Evolutionary conservation across 2,888 invertebrate genomes (phyloP), one percentile per base, ranked within the genome.

Genomic region (Brachynemurus nebulosus): DNA sequence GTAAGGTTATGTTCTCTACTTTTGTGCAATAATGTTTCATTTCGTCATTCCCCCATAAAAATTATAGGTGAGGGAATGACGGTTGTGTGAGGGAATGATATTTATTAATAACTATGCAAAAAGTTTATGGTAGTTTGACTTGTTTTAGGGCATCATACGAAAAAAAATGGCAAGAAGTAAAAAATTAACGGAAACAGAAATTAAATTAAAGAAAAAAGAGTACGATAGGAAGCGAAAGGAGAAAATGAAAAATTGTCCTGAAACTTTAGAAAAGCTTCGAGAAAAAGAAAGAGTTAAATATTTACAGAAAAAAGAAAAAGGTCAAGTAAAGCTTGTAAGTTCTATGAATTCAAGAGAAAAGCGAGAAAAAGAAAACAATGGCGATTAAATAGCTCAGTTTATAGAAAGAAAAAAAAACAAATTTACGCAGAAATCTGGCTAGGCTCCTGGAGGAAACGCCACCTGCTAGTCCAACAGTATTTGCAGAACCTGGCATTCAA

Each of bases 271-370:
- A 40, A 43, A 43, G 27, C 17, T 25, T 11, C 8, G 27, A 25
- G 27, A 25, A 25, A 25, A 25, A 25, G 27, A 20, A 43, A 37
- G 37, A 37, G 8, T 39, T 14, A 39, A 39, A 14, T 39, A 39
- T 39, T 39, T 39, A 39, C 14, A 39, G 9, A 37, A 35, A 16
- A 43, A 43, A 43, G 37, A 19, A 43, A 37, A 43, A 37, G 23
- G 43, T 43, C 43, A 43, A 12, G 43, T 43, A n/a, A 43, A 43
- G 37, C 18, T 18, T 37, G 43, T 43, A 19, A 37, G 23, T 43
- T 19, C 35, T 43, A 43, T 43, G 43, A 43, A 18, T 43, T 43
- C 43, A 43, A 21, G 43, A 43, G 43, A 43, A 38, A 43, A 43
- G 18, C 12, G 36, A 21, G 36, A 38, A 21, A 37, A 37, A 43